These are phyloP conservation scores for Schizopygopsis pylzovi DNA, from an alignment of 2,797 vertebrate species.

Conservation along the genomic window DNA sequence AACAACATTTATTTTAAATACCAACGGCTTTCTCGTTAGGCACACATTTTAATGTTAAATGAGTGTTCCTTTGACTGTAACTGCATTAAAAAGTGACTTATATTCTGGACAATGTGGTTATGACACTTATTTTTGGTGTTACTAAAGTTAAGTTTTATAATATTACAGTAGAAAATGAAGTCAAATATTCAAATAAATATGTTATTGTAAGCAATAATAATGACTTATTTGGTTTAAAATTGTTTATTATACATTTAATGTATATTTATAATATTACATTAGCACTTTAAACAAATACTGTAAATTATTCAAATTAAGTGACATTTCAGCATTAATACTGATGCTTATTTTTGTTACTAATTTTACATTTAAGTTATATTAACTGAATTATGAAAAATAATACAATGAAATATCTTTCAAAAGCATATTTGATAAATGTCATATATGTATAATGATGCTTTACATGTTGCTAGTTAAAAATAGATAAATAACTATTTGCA, in stretches of 20 bases:
- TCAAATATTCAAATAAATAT: too few relatives aligned
- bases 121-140: not conserved
- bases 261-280: too few relatives aligned
- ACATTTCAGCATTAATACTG: not conserved
- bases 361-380: not conserved
- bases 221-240: too few relatives aligned
- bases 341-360: not conserved
- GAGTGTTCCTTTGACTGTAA: too few relatives aligned
- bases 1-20: not conserved
- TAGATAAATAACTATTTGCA: not conserved
- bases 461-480: not conserved
- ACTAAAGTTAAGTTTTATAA: not conserved
- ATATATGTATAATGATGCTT: not conserved
- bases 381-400: not conserved
- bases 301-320: too few relatives aligned
- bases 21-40: too few relatives aligned
- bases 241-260: too few relatives aligned
- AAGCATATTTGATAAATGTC: not conserved
- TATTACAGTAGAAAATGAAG: too few relatives aligned
- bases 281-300: too few relatives aligned
- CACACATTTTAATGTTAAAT: too few relatives aligned
- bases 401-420: not conserved
- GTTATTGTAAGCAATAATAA: too few relatives aligned
- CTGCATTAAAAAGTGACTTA: not conserved
- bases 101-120: not conserved